A percentile compares a stretch with the other conserved stretches of the same genome.
These are phyloP conservation scores for Papilio gigon DNA, from an alignment of 2,888 invertebrate genomes.

Conservation along the genomic window DNA sequence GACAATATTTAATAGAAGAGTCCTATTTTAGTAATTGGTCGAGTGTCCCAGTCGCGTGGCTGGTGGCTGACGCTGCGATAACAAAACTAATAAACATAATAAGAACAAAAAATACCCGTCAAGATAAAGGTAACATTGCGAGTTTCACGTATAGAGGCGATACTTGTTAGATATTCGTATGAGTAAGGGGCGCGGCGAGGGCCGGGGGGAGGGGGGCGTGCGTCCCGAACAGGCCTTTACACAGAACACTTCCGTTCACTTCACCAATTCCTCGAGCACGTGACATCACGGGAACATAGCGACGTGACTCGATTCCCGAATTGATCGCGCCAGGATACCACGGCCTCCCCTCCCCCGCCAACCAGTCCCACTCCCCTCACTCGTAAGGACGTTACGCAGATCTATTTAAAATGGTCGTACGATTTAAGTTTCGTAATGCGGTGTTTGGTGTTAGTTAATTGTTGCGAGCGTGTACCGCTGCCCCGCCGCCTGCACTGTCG, in stretches of 20 bases:
- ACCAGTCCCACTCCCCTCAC: slow-evolving; percentile 30
- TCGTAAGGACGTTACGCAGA: slow-evolving; percentile 35
- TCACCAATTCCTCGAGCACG: slow-evolving; percentile 64
- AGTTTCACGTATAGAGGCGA: slow-evolving; percentile 5
- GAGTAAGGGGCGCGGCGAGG: slow-evolving; percentile 49
- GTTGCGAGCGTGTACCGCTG: slow-evolving; percentile 60
- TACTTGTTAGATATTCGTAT: slow-evolving; percentile 42
- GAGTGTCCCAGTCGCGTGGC: background rate
- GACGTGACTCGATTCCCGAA: slow-evolving; percentile 61
- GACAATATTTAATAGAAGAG: too few species aligned
- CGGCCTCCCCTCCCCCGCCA: slow-evolving; percentile 42
- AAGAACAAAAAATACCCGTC: slow-evolving; percentile 3
- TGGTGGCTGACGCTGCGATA: background rate
- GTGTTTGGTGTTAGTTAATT: slow-evolving; percentile 58
- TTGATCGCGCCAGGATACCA: slow-evolving; percentile 48
- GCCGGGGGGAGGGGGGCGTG: slow-evolving; percentile 53
- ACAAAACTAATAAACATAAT: slow-evolving; percentile 4
- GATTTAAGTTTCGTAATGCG: slow-evolving; percentile 59
- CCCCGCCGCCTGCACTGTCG: too few species aligned
- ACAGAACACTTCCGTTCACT: slow-evolving; percentile 57
- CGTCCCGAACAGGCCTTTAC: slow-evolving; percentile 49
- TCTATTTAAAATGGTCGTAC: slow-evolving; percentile 45
- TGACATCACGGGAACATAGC: slow-evolving; percentile 59
- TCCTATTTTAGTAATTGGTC: background rate
- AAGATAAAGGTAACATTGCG: slow-evolving; percentile 27